These are phyloP conservation scores for Drosophila azteca DNA, from an alignment of 1,140 invertebrate species.

Conservation along the genomic window DNA sequence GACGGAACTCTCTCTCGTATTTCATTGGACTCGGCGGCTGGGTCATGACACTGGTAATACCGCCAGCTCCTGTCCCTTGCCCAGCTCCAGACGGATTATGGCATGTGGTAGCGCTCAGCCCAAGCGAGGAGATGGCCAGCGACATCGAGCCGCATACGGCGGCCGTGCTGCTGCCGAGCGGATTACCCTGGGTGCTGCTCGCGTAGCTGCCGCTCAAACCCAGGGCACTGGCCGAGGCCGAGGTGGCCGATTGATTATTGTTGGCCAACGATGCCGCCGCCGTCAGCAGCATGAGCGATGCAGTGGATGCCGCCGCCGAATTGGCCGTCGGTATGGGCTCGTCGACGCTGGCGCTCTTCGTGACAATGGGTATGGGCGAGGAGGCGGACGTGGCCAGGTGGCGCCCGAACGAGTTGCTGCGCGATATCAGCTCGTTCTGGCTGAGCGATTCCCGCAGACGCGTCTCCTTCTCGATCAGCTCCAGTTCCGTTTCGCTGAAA, in stretches of 20 bases:
- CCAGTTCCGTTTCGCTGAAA: constrained; percentile 86
- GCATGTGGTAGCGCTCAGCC: constrained; percentile 63
- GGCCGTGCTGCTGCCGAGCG: constrained; percentile 74
- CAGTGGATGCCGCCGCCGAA: too few relatives aligned
- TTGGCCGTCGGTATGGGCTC: constrained; percentile 66
- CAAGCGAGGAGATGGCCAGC: constrained; percentile 79
- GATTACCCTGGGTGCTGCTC: constrained; percentile 28
- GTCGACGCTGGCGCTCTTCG: constrained; percentile 83
- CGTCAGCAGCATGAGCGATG: constrained; percentile 10
- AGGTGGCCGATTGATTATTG: too few relatives aligned
- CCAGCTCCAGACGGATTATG: constrained; percentile 20
- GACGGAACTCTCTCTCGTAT: constrained; percentile 79
- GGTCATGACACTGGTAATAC: constrained; percentile 22
- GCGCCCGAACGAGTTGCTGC: constrained; percentile 82
- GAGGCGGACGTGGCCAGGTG: constrained; percentile 77
- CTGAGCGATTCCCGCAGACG: constrained; percentile 76
- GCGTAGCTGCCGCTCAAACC: not conserved
- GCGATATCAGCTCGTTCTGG: constrained; percentile 78
- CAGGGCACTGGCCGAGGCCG: constrained; percentile 23
- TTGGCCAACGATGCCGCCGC: too few relatives aligned
- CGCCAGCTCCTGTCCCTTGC: constrained; percentile 3
- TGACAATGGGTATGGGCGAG: constrained; percentile 82
- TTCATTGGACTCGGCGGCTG: constrained; percentile 81
- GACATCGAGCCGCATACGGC: constrained; percentile 81
- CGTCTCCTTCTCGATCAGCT: constrained; percentile 85